Evolutionary conservation across 2,888 invertebrate genomes (phyloP).

Genomic region (Eurytoma adleriae): DNA sequence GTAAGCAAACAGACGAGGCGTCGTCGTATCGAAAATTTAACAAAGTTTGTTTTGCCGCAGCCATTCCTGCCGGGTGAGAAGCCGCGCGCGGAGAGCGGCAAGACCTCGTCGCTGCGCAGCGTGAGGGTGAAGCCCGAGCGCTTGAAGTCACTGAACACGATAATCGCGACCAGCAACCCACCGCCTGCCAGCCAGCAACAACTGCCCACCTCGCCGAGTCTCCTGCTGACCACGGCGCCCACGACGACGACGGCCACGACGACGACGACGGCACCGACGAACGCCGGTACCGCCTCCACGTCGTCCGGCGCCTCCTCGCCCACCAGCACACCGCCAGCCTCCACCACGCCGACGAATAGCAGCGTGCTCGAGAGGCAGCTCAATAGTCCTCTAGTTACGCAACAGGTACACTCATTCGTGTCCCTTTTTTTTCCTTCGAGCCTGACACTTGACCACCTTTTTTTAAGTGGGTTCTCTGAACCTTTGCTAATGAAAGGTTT

Average conservation of each 20-base stretch:
- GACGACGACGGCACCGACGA: slow-evolving; percentile 68
- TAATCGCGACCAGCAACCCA: slow-evolving; percentile 68
- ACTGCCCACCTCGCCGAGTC: slow-evolving; percentile 72
- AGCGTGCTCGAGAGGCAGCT: slow-evolving; percentile 72
- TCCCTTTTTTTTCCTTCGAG: not conserved
- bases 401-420: slow-evolving; percentile 58
- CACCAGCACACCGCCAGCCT: slow-evolving; percentile 70
- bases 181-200: slow-evolving; percentile 63
- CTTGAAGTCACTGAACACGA: slow-evolving; percentile 73
- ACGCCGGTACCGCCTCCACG: slow-evolving; percentile 65
- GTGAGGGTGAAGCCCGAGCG: slow-evolving; percentile 83
- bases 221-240: slow-evolving; percentile 68
- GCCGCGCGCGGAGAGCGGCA: slow-evolving; percentile 74
- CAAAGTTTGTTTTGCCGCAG: slow-evolving; percentile 39
- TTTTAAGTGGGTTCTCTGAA: too few species aligned
- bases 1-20: too few species aligned
- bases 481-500: too few species aligned
- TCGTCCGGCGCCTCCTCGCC: slow-evolving; percentile 68
- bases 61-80: slow-evolving; percentile 72
- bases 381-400: slow-evolving; percentile 68
- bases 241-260: slow-evolving; percentile 71
- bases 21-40: too few species aligned
- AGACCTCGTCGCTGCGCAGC: slow-evolving; percentile 79
- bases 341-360: slow-evolving; percentile 70
- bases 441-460: too few species aligned